Percentiles rank a stretch among this genome's conserved stretches.
Conservation (phyloP, 2,797 vertebrate genomes). For the Arremon aurantiirostris region DNA sequence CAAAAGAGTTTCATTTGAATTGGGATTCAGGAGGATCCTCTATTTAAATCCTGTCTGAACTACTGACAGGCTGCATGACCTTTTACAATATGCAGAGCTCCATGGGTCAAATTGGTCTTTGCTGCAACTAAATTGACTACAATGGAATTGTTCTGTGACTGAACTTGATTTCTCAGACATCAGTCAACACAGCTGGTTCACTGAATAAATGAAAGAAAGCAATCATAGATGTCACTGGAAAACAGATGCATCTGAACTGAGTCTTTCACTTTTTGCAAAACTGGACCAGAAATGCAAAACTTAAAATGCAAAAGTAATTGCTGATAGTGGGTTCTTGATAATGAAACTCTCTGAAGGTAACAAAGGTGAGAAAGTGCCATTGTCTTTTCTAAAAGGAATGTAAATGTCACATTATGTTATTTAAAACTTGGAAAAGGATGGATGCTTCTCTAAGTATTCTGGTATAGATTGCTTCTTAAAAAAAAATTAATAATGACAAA, state of each 20-base stretch:
- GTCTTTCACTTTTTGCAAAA: neutral
- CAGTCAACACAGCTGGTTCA: conserved; percentile 32
- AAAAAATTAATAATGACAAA: neutral
- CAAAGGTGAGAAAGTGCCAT: neutral
- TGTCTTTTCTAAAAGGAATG: neutral
- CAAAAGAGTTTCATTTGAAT: conserved; percentile 30
- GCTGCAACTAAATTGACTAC: neutral
- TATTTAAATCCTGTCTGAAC: conserved; percentile 34
- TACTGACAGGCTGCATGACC: conserved; percentile 31
- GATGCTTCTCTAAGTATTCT: neutral
- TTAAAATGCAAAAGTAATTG: neutral
- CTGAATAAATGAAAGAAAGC: neutral
- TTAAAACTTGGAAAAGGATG: neutral
- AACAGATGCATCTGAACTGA: neutral
- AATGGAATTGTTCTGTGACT: conserved; percentile 14
- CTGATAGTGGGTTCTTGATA: neutral
- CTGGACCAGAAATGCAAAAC: neutral
- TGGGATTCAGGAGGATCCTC: conserved; percentile 1
- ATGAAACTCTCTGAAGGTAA: neutral
- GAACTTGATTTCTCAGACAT: conserved; percentile 34
- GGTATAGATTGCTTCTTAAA: neutral
- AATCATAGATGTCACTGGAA: neutral
- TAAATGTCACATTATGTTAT: neutral
- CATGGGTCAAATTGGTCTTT: neutral
- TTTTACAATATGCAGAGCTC: neutral